Base-by-base conservation (phyloP, 2,113 vertebrate genomes). In the Elgaria multicarinata region DNA sequence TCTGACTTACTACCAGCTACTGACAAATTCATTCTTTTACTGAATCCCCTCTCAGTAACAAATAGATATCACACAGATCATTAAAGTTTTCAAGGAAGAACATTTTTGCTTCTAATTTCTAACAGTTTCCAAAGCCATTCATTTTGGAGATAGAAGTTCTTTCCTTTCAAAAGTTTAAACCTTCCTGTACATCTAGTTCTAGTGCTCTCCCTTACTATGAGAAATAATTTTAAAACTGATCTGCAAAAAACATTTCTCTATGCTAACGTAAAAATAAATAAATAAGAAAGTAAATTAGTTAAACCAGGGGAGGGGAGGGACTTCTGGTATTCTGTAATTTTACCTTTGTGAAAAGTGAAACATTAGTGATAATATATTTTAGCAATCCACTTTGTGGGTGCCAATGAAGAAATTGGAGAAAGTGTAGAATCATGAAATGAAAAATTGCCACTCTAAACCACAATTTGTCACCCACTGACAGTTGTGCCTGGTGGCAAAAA, bases 391-490 rank as follows among this genome's bases (percentile, higher is more conserved):
- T 75, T 86, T 58, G 22, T 77, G 1, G 88, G 90, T 93, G 53
- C 42, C 39, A 86, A 66, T 36, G 81, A 89, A 87, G 86, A 64
- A 93, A 93, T 74, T 69, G 22, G 72, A 92, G 72, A 78, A 83
- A 10, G 39, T 87, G 36, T 78, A 85, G 67, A 87, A 91, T 81
- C 78, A 91, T 83, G 92, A 95, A 85, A 87, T 93, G 90, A 93
- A 95, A 94, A 96, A 94, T 92, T 83, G 79, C 85, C 39, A 74
- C 53, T 88, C 79, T 77, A 36, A 92, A 58, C 77, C 87, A 94
- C 82, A 91, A 94, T 95, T 96, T 96, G 89, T 97, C 86, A 95
- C 91, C 77, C 92, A 86, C 91, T 95, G 93, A 87, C 87, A 95
- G 91, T 55, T 94, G 88, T 91, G 92, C 87, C 92, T 96, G 58